phyloP scores from a whole-genome alignment of 2,113 vertebrate genomes.

The Petrocephalus microphthalmus region DNA sequence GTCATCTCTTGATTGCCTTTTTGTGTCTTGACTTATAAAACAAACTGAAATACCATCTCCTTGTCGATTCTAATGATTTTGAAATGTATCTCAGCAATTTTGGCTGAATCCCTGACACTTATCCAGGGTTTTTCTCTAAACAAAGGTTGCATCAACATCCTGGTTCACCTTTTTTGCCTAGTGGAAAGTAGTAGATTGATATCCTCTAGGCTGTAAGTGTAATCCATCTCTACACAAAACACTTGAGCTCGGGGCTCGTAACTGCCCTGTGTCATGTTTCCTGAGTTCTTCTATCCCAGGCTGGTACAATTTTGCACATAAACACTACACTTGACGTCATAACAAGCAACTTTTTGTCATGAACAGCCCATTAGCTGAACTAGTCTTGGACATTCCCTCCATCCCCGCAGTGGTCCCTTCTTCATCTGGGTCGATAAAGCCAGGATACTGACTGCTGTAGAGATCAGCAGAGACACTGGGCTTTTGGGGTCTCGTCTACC shows the following conservation, averaged over 20 bases:
- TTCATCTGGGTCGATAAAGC: constrained; percentile 32
- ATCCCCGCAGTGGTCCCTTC: neutral
- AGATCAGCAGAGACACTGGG: constrained; percentile 53
- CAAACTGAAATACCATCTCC: constrained; percentile 57
- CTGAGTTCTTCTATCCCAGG: neutral
- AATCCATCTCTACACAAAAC: neutral
- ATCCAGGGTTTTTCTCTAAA: neutral
- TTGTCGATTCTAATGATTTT: constrained; percentile 49
- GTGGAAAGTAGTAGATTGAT: neutral
- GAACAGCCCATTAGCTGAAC: neutral
- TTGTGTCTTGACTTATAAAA: constrained; percentile 68
- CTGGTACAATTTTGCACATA: neutral
- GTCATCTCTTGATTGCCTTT: constrained; percentile 67
- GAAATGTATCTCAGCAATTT: constrained; percentile 18
- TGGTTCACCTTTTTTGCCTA: neutral
- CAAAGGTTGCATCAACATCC: neutral
- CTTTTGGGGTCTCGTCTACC: constrained; percentile 46
- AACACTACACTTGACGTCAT: neutral
- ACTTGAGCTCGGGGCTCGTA: neutral
- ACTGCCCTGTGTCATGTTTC: neutral
- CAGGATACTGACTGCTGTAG: constrained; percentile 17
- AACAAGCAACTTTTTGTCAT: neutral
- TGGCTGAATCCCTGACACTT: neutral
- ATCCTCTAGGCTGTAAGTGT: neutral
- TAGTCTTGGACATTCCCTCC: neutral